phyloP scores from a whole-genome alignment of 2,888 invertebrate genomes.

The Stenolophus ochropezus region DNA sequence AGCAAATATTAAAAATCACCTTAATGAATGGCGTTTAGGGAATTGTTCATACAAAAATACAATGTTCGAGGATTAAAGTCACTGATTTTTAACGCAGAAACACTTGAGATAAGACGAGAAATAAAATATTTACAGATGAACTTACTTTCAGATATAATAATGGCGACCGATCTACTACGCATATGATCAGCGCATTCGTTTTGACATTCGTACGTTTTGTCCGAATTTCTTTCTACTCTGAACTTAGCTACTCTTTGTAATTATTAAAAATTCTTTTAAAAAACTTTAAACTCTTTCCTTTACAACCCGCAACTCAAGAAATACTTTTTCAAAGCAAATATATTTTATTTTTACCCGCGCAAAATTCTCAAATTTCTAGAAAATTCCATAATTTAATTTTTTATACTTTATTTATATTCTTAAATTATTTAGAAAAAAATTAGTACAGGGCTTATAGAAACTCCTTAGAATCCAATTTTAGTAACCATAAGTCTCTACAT shows the following conservation, averaged over 20 bases:
- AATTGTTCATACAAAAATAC: no score
- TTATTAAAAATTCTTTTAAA: background rate
- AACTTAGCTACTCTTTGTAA: constrained; percentile 9
- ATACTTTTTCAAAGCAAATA: no score
- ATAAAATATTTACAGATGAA: constrained; percentile 69
- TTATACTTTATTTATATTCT: no score
- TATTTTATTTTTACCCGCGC: no score
- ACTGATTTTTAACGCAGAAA: constrained; percentile 27
- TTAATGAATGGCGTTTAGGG: background rate
- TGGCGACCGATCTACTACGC: constrained; percentile 69
- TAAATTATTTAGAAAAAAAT: no score
- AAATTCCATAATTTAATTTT: no score
- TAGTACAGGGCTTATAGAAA: no score
- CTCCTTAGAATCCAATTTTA: no score
- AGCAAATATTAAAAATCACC: constrained; percentile 11
- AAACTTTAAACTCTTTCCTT: no score
- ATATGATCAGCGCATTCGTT: constrained; percentile 67
- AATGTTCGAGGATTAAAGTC: background rate
- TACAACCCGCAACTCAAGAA: no score
- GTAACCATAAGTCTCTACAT: no score
- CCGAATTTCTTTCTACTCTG: background rate
- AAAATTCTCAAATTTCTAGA: no score
- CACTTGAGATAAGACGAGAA: constrained; percentile 40
- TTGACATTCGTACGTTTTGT: constrained; percentile 53
- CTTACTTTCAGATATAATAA: constrained; percentile 73